Evolutionary conservation across 2,888 invertebrate species (phyloP), one percentile per base, ranked within the genome.

Genomic region (Apodemia duryi): DNA sequence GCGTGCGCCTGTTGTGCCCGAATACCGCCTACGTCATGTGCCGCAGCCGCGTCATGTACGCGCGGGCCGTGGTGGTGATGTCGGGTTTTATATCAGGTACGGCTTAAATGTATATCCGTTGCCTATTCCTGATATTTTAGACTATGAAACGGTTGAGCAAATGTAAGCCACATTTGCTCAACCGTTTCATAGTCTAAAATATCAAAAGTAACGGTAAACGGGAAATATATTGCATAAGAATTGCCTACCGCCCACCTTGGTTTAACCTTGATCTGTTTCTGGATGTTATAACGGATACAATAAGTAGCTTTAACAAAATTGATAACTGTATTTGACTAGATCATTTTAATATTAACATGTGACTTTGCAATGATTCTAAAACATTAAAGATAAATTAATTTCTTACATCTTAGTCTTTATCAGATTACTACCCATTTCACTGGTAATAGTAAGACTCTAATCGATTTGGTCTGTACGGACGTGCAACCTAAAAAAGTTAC

Each of bases 361-460:
- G 62, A 10, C 6, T 62, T 35, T 41, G 6, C 2, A 35, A 6
- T 4, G 54, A 65, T 4, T 1, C 5, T 9, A 62, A 65, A 13
- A 46, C 41, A 11, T 60, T 61, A 13, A 61, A 57, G 28, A 13
- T 68, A 11, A 21, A 9, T 1, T 38, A 68, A 1, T 65, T 63
- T 57, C 21, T 68, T 1, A 1, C 10, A 1, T 61, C 1, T n/a
- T 10, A 57, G 54, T 28, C 46, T 69, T 7, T 29, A 0, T 2
- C 63, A 67, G 21, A 5, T 29, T 7, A 28, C 64, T 0, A 69
- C 69, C 11, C 69, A 69, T 49, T 67, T 67, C 21, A 67, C 66
- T 1, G 51, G 38, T 13, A 57, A 64, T 21, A 65, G 65, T 13
- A 61, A 35, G 3, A 67, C 69, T 10, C 9, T 69, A 1, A 57